Percentiles rank a stretch among this genome's conserved stretches.
These are phyloP conservation scores for Pseudomyrmex gracilis DNA, from an alignment of 1,140 invertebrate species.

Conservation along the genomic window DNA sequence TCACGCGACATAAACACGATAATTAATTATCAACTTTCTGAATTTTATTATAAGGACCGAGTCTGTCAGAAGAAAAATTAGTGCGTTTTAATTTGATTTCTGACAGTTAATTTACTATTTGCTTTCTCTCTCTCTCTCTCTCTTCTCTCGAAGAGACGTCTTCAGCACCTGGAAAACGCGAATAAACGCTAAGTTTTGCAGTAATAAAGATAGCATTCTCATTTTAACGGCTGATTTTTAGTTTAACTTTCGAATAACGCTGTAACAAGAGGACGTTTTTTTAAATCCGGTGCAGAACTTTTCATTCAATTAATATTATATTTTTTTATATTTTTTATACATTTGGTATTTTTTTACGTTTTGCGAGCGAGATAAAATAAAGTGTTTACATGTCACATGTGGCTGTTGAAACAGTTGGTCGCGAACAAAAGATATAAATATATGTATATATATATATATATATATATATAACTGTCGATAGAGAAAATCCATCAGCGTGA, in stretches of 20 bases:
- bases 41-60: background rate
- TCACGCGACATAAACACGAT: conserved; percentile 11
- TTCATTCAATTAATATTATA: conserved; percentile 9
- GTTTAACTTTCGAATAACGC: background rate
- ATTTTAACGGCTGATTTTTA: background rate
- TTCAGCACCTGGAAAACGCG: conserved; percentile 4
- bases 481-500: background rate
- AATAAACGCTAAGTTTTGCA: conserved; percentile 21
- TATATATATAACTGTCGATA: background rate
- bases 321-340: background rate
- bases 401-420: no score
- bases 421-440: no score
- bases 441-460: no score
- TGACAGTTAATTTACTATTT: conserved; percentile 5
- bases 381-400: no score
- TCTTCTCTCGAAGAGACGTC: background rate
- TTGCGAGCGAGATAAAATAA: no score
- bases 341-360: background rate
- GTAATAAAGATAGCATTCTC: conserved; percentile 19
- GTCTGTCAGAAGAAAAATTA: conserved; percentile 1
- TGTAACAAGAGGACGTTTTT: no score
- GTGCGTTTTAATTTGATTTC: conserved; percentile 6
- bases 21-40: conserved; percentile 55
- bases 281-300: background rate
- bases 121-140: no score